Percentiles rank a stretch among this genome's conserved stretches.
phyloP scores from a whole-genome alignment of 2,888 invertebrate species.

The Chelonus formosanus region DNA sequence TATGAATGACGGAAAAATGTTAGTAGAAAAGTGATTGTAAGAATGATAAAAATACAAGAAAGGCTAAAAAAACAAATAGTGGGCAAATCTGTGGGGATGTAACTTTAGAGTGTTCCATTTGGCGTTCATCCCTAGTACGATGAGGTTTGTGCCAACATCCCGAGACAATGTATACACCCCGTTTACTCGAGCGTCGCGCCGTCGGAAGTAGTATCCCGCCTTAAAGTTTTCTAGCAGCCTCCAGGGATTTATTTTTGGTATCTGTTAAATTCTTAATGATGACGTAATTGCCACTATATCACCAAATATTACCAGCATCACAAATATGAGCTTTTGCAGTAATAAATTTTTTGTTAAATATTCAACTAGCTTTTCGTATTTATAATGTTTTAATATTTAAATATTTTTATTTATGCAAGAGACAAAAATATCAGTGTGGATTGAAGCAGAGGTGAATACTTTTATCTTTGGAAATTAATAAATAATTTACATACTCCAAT shows the following conservation, averaged over 20 bases:
- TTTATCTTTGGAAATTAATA: too few relatives aligned
- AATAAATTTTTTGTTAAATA: too few relatives aligned
- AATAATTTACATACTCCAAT: too few relatives aligned
- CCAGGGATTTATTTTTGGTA: slow-evolving; percentile 39
- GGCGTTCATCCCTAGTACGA: slow-evolving; percentile 10
- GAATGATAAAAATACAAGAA: neutral
- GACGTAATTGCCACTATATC: slow-evolving; percentile 4
- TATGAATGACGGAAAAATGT: too few relatives aligned
- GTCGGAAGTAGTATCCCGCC: neutral
- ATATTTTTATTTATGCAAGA: too few relatives aligned
- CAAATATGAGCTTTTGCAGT: too few relatives aligned
- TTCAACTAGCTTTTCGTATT: too few relatives aligned
- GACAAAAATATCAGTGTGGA: too few relatives aligned
- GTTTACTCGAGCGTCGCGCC: slow-evolving; percentile 18
- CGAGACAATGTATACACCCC: slow-evolving; percentile 9
- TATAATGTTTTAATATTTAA: too few relatives aligned
- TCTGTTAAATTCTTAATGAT: slow-evolving; percentile 41
- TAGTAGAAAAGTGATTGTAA: neutral
- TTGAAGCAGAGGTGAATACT: too few relatives aligned
- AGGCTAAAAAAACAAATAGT: slow-evolving; percentile 1
- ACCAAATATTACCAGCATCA: neutral
- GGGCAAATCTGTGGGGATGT: slow-evolving; percentile 7
- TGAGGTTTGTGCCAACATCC: slow-evolving; percentile 16
- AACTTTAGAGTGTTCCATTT: slow-evolving; percentile 20
- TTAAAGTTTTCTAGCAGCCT: slow-evolving; percentile 5